These are phyloP conservation scores for Syngnathus rostellatus DNA, from an alignment of 2,797 vertebrate species.

Conservation along the genomic window DNA sequence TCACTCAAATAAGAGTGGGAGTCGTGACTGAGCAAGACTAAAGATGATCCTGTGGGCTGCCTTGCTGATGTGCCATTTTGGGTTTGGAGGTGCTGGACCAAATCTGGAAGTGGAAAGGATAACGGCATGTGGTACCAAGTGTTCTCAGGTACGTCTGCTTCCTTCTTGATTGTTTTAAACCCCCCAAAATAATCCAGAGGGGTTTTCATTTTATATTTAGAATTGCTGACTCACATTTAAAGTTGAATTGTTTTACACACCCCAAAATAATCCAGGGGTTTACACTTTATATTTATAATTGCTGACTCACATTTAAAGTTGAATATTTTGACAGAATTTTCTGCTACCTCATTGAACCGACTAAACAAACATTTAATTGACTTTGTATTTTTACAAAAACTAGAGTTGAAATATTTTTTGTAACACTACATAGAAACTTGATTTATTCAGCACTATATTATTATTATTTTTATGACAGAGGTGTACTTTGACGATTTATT, in stretches of 20 bases:
- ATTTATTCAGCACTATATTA: no score
- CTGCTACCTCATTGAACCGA: neutral
- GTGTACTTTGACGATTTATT: no score
- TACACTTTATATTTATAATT: neutral
- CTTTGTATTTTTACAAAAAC: neutral
- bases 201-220: neutral
- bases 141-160: conserved; percentile 56
- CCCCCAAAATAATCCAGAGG: neutral
- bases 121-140: conserved; percentile 43
- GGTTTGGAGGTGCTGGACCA: conserved; percentile 33
- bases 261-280: neutral
- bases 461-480: no score
- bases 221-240: neutral
- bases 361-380: neutral
- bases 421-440: no score
- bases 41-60: conserved; percentile 40
- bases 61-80: conserved; percentile 33
- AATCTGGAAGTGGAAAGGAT: conserved; percentile 47
- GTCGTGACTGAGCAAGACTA: neutral
- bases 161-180: neutral
- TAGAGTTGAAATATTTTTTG: no score
- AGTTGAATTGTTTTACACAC: neutral
- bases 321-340: neutral
- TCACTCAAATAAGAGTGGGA: neutral
- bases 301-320: neutral